phyloP scores from a whole-genome alignment of 2,113 vertebrate species.

The Phainopepla nitens region DNA sequence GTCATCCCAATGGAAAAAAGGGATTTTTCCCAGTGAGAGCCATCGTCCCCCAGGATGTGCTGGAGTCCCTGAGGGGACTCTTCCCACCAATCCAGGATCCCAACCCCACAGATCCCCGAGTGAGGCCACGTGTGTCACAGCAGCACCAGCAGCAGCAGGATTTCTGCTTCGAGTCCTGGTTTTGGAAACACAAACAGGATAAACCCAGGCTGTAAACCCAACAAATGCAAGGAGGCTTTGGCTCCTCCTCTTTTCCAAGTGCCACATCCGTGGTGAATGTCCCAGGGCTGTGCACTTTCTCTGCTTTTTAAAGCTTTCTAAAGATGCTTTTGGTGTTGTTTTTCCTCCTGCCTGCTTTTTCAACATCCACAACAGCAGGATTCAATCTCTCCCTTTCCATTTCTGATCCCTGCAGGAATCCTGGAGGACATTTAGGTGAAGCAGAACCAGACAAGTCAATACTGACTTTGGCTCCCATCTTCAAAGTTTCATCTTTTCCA shows the following conservation, averaged over 20 bases:
- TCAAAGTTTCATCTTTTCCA: neutral
- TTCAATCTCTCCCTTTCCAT: neutral
- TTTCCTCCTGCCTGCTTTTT: neutral
- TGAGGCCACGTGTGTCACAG: fast-evolving
- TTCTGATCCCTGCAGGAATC: neutral
- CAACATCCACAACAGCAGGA: neutral
- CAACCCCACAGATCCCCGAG: neutral
- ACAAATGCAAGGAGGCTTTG: neutral
- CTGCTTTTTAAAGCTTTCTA: neutral
- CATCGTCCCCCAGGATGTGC: too few relatives aligned
- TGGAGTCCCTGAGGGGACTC: too few relatives aligned
- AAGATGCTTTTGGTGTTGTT: neutral
- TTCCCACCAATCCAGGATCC: neutral
- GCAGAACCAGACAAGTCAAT: neutral
- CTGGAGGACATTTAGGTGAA: neutral
- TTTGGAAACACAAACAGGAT: neutral
- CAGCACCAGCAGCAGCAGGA: neutral
- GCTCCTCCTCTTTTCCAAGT: neutral
- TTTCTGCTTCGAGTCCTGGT: neutral
- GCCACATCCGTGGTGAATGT: neutral
- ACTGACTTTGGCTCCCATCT: neutral
- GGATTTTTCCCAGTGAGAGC: too few relatives aligned
- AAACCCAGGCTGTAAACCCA: neutral
- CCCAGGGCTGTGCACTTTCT: neutral
- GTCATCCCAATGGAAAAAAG: too few relatives aligned